Evolutionary conservation across 2,888 invertebrate genomes (phyloP).

Genomic region (Chymomyza fuscimana): DNA sequence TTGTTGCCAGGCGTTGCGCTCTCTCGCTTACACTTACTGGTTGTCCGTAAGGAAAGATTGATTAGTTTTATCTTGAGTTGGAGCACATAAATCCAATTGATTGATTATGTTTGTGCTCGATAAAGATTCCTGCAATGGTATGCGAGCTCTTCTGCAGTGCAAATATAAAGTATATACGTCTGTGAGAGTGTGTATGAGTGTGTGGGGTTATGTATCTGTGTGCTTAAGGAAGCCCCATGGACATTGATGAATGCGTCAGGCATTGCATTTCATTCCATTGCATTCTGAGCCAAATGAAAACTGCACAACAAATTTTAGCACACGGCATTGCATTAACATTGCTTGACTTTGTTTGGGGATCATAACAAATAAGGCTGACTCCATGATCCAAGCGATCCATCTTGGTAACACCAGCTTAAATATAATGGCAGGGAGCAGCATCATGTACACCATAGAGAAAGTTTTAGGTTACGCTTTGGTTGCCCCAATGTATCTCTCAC

Average conservation of each 20-base stretch:
- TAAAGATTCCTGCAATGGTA: conserved; percentile 67
- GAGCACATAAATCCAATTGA: conserved; percentile 78
- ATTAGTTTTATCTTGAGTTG: conserved; percentile 78
- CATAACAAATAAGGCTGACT: not conserved
- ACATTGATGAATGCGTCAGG: conserved; percentile 67
- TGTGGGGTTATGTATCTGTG: conserved; percentile 25
- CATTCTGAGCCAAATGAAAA: not conserved
- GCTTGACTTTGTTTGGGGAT: not conserved
- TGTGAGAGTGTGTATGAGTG: conserved; percentile 9
- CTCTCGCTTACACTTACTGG: conserved; percentile 14
- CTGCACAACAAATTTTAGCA: not conserved
- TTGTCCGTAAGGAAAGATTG: conserved; percentile 72
- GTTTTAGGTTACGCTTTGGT: conserved; percentile 42
- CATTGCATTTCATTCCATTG: conserved; percentile 5
- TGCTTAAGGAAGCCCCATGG: conserved; percentile 55
- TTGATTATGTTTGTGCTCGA: conserved; percentile 75
- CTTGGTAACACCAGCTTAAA: conserved; percentile 31
- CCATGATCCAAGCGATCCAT: conserved; percentile 59
- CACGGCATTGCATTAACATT: conserved; percentile 19
- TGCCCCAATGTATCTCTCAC: not conserved
- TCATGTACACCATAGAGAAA: conserved; percentile 45
- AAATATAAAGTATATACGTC: conserved; percentile 42
- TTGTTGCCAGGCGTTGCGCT: not conserved
- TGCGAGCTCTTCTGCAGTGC: conserved; percentile 38
- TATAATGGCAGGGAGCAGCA: conserved; percentile 28